phyloP scores from a whole-genome alignment of 2,888 invertebrate species.

The Helobdella robusta region DNA sequence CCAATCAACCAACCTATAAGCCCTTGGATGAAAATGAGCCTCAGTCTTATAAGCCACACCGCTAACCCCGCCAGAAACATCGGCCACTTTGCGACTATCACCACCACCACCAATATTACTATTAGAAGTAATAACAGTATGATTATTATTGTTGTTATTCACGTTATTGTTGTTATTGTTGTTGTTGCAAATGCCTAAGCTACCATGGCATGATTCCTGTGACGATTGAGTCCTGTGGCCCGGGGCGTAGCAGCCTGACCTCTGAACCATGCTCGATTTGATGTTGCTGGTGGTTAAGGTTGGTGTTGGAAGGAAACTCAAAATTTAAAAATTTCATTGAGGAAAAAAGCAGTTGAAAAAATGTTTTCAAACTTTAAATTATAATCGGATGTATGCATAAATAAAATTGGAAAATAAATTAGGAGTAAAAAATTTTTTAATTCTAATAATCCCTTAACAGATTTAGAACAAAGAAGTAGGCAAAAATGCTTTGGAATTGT shows the following conservation, averaged over 20 bases:
- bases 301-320: background rate
- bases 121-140: background rate
- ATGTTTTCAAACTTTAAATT: no score
- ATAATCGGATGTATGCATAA: no score
- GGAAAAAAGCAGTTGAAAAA: no score
- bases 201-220: no score
- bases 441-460: no score
- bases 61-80: background rate
- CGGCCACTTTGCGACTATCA: background rate
- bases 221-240: no score
- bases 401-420: no score
- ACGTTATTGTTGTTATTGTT: background rate
- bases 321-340: background rate
- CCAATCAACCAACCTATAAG: conserved; percentile 28
- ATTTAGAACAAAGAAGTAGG: no score
- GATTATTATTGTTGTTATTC: conserved; percentile 8
- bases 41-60: conserved; percentile 16
- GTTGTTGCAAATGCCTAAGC: background rate
- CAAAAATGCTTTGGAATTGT: no score
- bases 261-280: conserved; percentile 18
- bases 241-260: conserved; percentile 10
- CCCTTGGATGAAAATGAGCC: conserved; percentile 28
- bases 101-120: background rate
- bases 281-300: conserved; percentile 11
- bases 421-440: no score